Evolutionary conservation across 2,113 vertebrate species (phyloP).

Genomic region (Macroglossus sobrinus): DNA sequence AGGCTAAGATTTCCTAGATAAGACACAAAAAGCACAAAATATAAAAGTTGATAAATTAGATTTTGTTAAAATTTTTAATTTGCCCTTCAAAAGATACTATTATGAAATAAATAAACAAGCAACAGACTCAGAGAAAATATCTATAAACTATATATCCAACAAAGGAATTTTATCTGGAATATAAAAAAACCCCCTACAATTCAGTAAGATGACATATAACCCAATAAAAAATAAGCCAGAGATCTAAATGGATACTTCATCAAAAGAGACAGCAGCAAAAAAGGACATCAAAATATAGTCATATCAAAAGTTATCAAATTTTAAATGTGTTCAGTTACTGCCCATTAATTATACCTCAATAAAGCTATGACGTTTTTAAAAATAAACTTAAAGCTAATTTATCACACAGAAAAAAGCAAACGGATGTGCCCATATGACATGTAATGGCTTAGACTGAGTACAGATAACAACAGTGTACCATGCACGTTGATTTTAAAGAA

Average conservation of each 20-base stretch:
- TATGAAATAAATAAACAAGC: not conserved
- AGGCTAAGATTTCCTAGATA: not conserved
- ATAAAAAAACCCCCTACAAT: not conserved
- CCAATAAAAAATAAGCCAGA: not conserved
- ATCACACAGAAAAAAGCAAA: not conserved
- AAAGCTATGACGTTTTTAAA: not conserved
- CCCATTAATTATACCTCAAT: not conserved
- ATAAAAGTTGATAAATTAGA: not conserved
- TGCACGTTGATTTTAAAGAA: not conserved
- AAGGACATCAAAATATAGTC: not conserved
- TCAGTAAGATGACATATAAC: not conserved
- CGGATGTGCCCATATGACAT: not conserved
- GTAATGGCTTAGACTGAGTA: not conserved
- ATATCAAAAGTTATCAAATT: not conserved
- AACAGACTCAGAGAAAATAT: not conserved
- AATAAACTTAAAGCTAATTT: not conserved
- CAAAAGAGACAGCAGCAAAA: not conserved
- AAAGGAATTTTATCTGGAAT: not conserved
- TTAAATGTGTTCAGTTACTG: not conserved
- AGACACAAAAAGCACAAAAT: not conserved
- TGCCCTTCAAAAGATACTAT: not conserved
- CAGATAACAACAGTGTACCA: not conserved
- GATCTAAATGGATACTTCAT: not conserved
- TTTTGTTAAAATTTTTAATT: not conserved
- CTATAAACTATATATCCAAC: not conserved